These are phyloP conservation scores for Sinotaia quadrata DNA, from an alignment of 2,888 invertebrate genomes.

Conservation along the genomic window DNA sequence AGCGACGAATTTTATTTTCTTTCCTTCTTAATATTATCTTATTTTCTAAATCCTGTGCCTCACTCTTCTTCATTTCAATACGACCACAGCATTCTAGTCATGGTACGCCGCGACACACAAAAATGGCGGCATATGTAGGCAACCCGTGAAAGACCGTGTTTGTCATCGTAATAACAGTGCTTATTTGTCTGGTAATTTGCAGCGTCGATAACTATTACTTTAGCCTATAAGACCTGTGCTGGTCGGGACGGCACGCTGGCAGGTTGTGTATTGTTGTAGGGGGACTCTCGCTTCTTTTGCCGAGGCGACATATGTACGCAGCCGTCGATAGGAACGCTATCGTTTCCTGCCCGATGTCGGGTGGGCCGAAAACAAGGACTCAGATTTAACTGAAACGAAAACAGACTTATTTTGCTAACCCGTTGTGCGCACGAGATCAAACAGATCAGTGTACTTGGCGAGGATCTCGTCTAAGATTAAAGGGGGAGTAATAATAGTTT, in stretches of 20 bases:
- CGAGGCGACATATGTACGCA: constrained; percentile 22
- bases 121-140: background rate
- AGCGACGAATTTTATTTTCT: too few species aligned
- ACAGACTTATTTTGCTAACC: constrained; percentile 24
- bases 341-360: constrained; percentile 20
- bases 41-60: too few species aligned
- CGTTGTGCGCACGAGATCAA: constrained; percentile 12
- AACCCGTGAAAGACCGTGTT: background rate
- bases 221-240: background rate
- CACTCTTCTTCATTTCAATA: too few species aligned
- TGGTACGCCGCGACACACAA: too few species aligned
- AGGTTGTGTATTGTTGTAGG: constrained; percentile 1
- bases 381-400: constrained; percentile 26
- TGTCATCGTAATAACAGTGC: background rate
- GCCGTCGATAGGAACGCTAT: constrained; percentile 18
- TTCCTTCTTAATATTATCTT: too few species aligned
- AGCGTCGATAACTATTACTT: constrained; percentile 3
- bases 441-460: background rate
- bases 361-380: constrained; percentile 28
- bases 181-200: constrained; percentile 16
- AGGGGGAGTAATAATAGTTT: constrained; percentile 17
- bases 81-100: too few species aligned
- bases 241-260: background rate
- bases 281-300: background rate
- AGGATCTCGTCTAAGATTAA: background rate